Conservation (phyloP, 1,140 invertebrate species). For the Triops cancriformis region DNA sequence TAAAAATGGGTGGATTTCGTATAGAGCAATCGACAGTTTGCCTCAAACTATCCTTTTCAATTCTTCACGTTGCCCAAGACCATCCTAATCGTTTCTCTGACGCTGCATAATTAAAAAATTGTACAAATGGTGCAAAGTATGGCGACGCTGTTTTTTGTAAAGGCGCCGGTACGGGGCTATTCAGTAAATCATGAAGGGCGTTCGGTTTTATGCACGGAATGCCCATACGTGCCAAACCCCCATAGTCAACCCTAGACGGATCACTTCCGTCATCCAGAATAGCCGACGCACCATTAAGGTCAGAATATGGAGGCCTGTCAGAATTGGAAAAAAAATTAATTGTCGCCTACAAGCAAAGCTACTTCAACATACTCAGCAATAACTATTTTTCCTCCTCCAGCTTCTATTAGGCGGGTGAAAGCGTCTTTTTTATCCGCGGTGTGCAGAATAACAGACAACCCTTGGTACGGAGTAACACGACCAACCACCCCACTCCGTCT, state of each 20-base stretch:
- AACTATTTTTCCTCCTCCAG: conserved; percentile 59
- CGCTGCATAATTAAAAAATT: not conserved
- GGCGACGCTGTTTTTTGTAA: not conserved
- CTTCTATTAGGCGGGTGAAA: conserved; percentile 57
- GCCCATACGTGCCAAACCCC: not conserved
- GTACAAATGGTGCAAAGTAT: not conserved
- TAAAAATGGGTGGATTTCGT: too few species aligned
- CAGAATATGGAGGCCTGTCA: not conserved
- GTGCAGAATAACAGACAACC: conserved; percentile 60
- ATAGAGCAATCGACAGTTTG: too few species aligned
- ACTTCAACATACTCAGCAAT: conserved; percentile 42
- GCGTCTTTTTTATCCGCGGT: conserved; percentile 51
- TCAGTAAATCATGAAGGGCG: not conserved
- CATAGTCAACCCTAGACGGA: not conserved
- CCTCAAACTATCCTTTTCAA: not conserved
- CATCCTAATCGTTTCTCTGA: not conserved
- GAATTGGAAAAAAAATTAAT: not conserved
- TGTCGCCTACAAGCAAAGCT: not conserved
- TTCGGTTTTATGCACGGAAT: not conserved
- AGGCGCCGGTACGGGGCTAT: not conserved
- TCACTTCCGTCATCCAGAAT: not conserved
- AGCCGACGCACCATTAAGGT: not conserved
- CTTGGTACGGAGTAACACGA: conserved; percentile 51
- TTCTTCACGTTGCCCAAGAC: not conserved
- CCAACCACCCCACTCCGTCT: conserved; percentile 36